Base-by-base conservation (phyloP, 2,113 vertebrate genomes). In the Dromiciops gliroides region DNA sequence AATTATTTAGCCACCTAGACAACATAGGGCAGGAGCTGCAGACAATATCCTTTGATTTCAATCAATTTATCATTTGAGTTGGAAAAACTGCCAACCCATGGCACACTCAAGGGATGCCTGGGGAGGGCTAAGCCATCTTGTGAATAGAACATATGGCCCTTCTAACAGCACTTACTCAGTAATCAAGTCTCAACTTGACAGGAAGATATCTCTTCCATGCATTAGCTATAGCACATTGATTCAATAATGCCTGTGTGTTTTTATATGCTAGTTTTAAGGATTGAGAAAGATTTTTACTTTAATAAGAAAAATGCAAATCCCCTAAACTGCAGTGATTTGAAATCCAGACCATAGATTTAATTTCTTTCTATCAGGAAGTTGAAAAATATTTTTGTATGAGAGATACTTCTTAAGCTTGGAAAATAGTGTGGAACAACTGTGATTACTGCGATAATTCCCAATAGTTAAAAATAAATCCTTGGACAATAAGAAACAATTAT, bases 111-210 rank as follows among this genome's bases (percentile, higher is more conserved):
- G 37, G 96, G 92, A 95, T 95, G 93, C 60, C 93, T 3, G 0
- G 91, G 94, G 95, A 94, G 92, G 93, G 93, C 95, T 97, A 95
- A 94, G 37, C 96, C 96, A 90, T 91, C 92, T 90, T 97, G 96
- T 91, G 60, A 95, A 94, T 50, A 50, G 53, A 95, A 94, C 95
- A 97, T 96, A 94, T 96, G 92, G 93, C 90, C 52, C 93, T 97
- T 96, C 89, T 97, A 96, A 95, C 95, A 98, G 95, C 93, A 95
- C 95, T 97, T 95, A 97, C 48, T 94, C 75, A 96, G 90, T 97
- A 96, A 98, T 96, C 95, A 97, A 94, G 90, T 31, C 92, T 95
- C 93, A 97, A 91, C 91, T 90, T 92, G 90, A 97, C 94, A 97
- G 94, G 96, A 97, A 60, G 53, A 52, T 96, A 92, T 53, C 91